Conservation (phyloP, 2,797 vertebrate genomes). For the Micrastur ruficollis region DNA sequence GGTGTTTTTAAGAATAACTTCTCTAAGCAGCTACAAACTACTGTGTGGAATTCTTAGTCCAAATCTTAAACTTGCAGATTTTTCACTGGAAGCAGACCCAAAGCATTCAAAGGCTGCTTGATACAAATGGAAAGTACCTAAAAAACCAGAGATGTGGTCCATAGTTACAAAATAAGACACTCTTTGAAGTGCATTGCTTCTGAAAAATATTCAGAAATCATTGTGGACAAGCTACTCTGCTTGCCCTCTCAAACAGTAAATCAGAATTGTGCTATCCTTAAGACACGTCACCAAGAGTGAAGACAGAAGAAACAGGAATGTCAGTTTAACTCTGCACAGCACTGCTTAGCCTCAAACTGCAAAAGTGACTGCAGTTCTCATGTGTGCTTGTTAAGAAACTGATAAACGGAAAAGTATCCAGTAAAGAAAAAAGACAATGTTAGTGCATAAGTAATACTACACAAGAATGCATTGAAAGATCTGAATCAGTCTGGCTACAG, state of each 20-base stretch:
- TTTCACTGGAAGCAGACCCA: not conserved
- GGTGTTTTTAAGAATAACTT: not conserved
- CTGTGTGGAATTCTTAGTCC: not conserved
- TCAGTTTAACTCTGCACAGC: not conserved
- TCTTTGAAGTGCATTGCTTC: rapidly evolving
- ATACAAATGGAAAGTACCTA: not conserved
- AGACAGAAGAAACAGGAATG: not conserved
- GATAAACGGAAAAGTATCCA: not conserved
- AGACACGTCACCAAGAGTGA: not conserved
- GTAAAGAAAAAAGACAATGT: not conserved
- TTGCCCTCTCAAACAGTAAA: not conserved
- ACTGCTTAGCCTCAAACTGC: not conserved
- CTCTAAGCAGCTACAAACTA: not conserved
- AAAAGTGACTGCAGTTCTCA: too few species aligned
- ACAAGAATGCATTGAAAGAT: not conserved
- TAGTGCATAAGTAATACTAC: not conserved
- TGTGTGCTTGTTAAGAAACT: not conserved
- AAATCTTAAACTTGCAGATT: not conserved
- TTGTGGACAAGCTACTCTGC: not conserved
- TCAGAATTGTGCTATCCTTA: not conserved
- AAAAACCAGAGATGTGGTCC: rapidly evolving
- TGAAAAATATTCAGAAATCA: not conserved
- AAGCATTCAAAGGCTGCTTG: not conserved
- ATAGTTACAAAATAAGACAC: not conserved
- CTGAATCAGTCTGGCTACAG: rapidly evolving